Evolutionary conservation across 2,888 invertebrate species (phyloP).

Genomic region (Spodoptera exigua): DNA sequence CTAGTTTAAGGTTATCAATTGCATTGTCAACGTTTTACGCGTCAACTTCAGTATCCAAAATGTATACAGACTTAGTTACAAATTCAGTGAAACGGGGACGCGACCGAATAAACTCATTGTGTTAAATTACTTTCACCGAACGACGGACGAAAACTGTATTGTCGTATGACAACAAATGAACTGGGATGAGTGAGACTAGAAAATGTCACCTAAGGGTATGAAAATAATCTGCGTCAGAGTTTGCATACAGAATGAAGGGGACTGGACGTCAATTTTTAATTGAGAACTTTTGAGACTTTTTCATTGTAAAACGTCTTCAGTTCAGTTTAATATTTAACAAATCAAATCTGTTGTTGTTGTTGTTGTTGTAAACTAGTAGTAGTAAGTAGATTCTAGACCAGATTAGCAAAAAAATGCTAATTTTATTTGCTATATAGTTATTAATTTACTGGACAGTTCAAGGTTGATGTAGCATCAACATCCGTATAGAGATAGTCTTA

Average conservation of each 20-base stretch:
- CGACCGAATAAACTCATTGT: constrained; percentile 53
- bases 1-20: no score
- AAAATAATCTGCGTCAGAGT: background rate
- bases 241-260: background rate
- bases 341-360: no score
- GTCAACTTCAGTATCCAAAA: constrained; percentile 24
- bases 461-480: background rate
- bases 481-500: background rate
- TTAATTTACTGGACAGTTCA: no score
- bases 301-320: no score
- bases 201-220: background rate
- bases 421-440: no score
- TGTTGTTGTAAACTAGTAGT: no score
- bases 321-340: no score
- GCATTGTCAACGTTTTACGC: background rate
- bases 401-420: no score
- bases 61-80: constrained; percentile 25
- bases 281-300: no score
- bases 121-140: constrained; percentile 52
- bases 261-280: background rate
- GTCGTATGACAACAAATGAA: constrained; percentile 26
- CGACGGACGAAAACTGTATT: constrained; percentile 20
- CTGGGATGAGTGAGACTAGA: constrained; percentile 12
- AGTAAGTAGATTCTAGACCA: no score
- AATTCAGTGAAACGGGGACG: constrained; percentile 45